phyloP scores from a whole-genome alignment of 2,888 invertebrate genomes.

The Mystacides longicornis region DNA sequence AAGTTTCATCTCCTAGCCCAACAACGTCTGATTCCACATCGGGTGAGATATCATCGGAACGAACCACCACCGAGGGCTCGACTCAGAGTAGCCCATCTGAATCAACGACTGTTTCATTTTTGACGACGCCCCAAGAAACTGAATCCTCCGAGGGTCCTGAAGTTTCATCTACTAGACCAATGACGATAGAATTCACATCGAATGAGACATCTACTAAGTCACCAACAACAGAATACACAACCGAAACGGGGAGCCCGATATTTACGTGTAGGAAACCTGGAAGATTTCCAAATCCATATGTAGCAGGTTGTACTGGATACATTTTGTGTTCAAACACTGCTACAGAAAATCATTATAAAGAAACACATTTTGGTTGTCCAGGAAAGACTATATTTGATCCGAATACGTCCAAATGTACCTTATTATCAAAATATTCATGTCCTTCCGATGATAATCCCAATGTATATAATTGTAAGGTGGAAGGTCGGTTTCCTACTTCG shows the following conservation, averaged over 20 bases:
- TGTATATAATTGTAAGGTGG: not conserved
- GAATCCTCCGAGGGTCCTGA: too few species aligned
- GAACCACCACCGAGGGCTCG: too few species aligned
- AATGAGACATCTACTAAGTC: not conserved
- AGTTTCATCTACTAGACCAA: not conserved
- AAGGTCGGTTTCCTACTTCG: not conserved
- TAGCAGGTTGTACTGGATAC: slow-evolving; percentile 44
- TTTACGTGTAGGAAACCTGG: not conserved
- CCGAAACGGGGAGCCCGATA: not conserved
- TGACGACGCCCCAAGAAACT: too few species aligned
- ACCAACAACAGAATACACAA: not conserved
- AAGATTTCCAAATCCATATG: slow-evolving; percentile 33
- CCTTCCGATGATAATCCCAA: not conserved
- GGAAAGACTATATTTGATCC: slow-evolving; percentile 43
- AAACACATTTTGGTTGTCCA: slow-evolving; percentile 44
- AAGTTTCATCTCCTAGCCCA: too few species aligned
- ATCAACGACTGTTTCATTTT: too few species aligned
- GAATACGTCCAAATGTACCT: slow-evolving; percentile 38
- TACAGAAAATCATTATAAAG: slow-evolving; percentile 38
- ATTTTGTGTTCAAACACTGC: slow-evolving; percentile 43
- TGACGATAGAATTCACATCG: not conserved
- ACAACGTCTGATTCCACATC: too few species aligned
- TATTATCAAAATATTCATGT: not conserved
- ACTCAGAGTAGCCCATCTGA: too few species aligned
- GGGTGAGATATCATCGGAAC: too few species aligned